A percentile compares a stretch with the other conserved stretches of the same genome.
phyloP scores from a whole-genome alignment of 2,797 vertebrate genomes.

The Uromys caudimaculatus region DNA sequence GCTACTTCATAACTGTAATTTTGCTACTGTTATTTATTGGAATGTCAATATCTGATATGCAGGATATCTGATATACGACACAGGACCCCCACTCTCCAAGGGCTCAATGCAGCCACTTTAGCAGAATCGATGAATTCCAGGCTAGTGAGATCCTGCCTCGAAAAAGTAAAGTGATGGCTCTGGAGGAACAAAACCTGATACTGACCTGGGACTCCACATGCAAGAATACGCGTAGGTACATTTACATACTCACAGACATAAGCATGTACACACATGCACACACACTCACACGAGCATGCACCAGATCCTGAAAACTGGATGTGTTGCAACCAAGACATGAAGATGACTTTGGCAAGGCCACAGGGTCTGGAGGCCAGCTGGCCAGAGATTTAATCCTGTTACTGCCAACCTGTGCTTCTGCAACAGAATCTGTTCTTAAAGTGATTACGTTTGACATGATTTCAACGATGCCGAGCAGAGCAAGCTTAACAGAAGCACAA shows the following conservation, averaged over 20 bases:
- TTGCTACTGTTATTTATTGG: neutral
- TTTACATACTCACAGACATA: neutral
- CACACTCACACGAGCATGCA: neutral
- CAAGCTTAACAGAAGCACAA: conserved; percentile 2
- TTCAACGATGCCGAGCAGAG: neutral
- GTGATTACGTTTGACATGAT: neutral
- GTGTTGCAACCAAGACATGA: neutral
- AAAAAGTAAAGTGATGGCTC: neutral
- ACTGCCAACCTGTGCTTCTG: neutral
- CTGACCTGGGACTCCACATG: neutral
- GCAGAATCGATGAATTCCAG: neutral
- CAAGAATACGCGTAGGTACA: neutral
- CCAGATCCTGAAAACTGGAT: neutral
- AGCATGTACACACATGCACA: neutral
- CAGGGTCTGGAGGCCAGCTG: neutral
- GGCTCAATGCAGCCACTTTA: neutral
- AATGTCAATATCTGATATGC: neutral
- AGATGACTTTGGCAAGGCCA: neutral
- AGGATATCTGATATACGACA: neutral
- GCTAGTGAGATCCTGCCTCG: neutral
- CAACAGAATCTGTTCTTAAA: neutral
- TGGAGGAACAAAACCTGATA: neutral
- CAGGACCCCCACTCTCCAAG: neutral
- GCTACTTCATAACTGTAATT: neutral
- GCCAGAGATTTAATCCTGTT: neutral